Evolutionary conservation across 1,140 invertebrate genomes (phyloP), one percentile per base, ranked within the genome.

Genomic region (Galendromus occidentalis): DNA sequence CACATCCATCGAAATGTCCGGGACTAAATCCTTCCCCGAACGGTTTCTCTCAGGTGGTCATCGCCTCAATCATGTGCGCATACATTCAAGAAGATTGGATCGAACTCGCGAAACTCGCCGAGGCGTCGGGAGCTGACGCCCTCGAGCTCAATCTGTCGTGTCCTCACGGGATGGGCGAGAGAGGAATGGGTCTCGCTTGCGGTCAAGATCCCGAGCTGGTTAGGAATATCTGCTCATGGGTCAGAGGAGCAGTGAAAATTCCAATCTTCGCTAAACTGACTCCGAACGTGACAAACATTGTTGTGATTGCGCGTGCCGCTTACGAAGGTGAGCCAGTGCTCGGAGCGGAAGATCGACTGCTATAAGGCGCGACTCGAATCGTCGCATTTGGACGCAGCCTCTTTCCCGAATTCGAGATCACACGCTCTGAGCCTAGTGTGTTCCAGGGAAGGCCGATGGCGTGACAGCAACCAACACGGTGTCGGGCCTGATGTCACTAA

Each of bases 201-300:
- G 95, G 94, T 67, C 91, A 95, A 80, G 86, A 88, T 74, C 73
- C 71, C 55, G 51, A 83, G 79, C 84, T 94, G 51, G 93, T 98
- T 0, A 80, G 83, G 66, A 83, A 88, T 67, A 98, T 98, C 73
- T 88, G 91, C 5, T 76, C 79, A 64, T 98, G 93, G 93, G 88
- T 98, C 2, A 79, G 84, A 67, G 79, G 77, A 33, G 83, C 85
- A 0, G 83, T 91, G 1, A 87, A 86, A 71, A 91, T 98, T 70
- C 95, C 95, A n/a, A 87, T 98, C 77, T 98, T 98, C 77, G 83
- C 94, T 1, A 98, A 98, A 78, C 74, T 98, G 51, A 98, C 95
- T 0, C 95, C 95, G 0, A 98, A 98, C 74, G 92, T 98, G 0
- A 98, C 94, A 0, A 85, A 95, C 69, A 91, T 98, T 47, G 83